phyloP scores from a whole-genome alignment of 2,797 vertebrate species.

The Esox masquinongy region DNA sequence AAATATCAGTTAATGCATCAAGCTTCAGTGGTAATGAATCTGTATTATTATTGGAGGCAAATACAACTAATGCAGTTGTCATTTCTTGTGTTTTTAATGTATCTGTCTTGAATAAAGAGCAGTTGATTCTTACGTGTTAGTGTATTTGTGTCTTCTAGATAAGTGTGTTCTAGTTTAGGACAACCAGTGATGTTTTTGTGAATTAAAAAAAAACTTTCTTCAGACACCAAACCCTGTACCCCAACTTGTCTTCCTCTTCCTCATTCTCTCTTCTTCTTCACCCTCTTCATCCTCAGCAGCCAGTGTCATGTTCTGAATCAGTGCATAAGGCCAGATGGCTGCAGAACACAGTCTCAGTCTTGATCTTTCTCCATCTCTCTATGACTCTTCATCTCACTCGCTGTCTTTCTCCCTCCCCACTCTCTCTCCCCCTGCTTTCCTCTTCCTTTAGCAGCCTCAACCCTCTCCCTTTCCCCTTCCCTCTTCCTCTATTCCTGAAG shows the following conservation, averaged over 20 bases:
- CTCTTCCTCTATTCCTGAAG: neutral
- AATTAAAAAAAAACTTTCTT: conserved; percentile 44
- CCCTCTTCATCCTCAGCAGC: conserved; percentile 65
- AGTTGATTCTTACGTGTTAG: neutral
- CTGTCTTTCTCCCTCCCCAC: too few species aligned
- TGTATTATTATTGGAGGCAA: conserved; percentile 1
- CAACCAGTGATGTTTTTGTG: conserved; percentile 28
- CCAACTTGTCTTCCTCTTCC: conserved; percentile 24
- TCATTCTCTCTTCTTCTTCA: conserved; percentile 31
- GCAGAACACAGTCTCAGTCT: conserved; percentile 56
- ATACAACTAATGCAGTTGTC: conserved; percentile 10
- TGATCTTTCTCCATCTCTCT: neutral
- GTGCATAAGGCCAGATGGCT: conserved; percentile 75
- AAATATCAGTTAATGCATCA: neutral
- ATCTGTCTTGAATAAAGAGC: neutral
- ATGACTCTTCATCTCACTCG: too few species aligned
- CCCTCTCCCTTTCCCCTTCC: neutral
- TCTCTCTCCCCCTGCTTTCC: neutral
- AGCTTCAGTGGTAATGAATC: neutral
- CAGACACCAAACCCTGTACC: conserved; percentile 47
- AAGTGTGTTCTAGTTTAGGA: conserved; percentile 23
- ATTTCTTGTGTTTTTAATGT: neutral
- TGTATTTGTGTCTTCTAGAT: conserved; percentile 29
- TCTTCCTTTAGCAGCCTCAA: neutral
- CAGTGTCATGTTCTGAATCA: conserved; percentile 76